Conservation (phyloP, 2,888 invertebrate species). For the Acronicta psi region DNA sequence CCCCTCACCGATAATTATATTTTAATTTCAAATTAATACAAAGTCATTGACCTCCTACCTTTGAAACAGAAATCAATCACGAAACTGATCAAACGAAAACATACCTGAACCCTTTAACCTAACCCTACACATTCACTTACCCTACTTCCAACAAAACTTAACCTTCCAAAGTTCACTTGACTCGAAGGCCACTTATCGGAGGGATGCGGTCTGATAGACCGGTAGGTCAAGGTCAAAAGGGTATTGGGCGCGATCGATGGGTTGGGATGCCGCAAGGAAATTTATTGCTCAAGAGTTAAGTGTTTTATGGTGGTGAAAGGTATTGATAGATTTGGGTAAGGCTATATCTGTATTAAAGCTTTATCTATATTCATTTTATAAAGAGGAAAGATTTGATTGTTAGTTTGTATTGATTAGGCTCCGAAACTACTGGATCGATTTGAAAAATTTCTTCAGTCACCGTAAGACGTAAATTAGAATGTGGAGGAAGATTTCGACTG, state of each 20-base stretch:
- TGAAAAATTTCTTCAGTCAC: no score
- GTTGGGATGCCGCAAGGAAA: conserved; percentile 29
- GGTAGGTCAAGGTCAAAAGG: conserved; percentile 43
- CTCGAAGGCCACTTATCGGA: conserved; percentile 49
- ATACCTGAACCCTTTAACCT: conserved; percentile 11
- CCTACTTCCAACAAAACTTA: conserved; percentile 39
- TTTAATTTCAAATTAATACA: no score
- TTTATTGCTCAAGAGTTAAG: conserved; percentile 49
- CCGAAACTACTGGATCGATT: no score
- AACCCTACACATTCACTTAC: conserved; percentile 26
- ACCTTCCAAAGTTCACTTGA: conserved; percentile 49
- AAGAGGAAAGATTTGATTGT: no score
- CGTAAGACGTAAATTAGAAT: no score
- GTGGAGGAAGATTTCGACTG: no score
- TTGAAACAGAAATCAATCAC: no score
- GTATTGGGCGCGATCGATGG: conserved; percentile 48
- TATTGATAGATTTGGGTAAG: conserved; percentile 14
- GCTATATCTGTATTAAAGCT: no score
- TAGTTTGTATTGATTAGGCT: no score
- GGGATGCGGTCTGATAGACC: conserved; percentile 47
- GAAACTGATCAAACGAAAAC: not conserved
- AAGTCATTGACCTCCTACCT: no score
- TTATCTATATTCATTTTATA: no score
- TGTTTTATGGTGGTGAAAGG: conserved; percentile 42
- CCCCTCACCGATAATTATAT: no score